Conservation (phyloP, 2,888 invertebrate species). For the Cotesia congregata region DNA sequence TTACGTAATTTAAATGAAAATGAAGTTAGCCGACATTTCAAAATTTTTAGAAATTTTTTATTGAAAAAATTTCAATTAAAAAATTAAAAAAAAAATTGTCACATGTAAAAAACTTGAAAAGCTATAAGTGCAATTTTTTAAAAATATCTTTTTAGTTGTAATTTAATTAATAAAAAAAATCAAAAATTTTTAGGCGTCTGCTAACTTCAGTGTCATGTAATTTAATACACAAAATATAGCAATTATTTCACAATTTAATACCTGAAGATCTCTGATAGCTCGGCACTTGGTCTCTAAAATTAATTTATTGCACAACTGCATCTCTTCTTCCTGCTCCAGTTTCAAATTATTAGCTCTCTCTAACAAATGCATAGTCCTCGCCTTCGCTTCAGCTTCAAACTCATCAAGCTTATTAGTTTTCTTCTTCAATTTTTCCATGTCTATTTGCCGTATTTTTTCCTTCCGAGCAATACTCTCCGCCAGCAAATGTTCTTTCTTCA, state of each 20-base stretch:
- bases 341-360: constrained; percentile 72
- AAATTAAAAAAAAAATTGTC: no score
- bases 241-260: constrained; percentile 42
- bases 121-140: no score
- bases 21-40: no score
- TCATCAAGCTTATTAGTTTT: constrained; percentile 56
- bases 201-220: no score
- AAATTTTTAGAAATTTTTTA: no score
- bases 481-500: constrained; percentile 54
- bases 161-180: no score
- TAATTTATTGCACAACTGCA: constrained; percentile 81
- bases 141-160: no score
- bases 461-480: constrained; percentile 62
- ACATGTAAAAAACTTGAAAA: no score
- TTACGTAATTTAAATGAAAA: no score
- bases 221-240: no score
- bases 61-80: no score
- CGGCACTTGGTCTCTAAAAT: constrained; percentile 88
- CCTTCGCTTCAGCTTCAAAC: constrained; percentile 72
- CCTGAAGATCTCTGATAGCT: constrained; percentile 86
- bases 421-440: constrained; percentile 53
- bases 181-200: no score
- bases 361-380: constrained; percentile 71
- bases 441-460: constrained; percentile 59
- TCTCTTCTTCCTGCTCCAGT: constrained; percentile 77